Evolutionary conservation across 2,113 vertebrate genomes (phyloP).

Genomic region (Phaethon lepturus): DNA sequence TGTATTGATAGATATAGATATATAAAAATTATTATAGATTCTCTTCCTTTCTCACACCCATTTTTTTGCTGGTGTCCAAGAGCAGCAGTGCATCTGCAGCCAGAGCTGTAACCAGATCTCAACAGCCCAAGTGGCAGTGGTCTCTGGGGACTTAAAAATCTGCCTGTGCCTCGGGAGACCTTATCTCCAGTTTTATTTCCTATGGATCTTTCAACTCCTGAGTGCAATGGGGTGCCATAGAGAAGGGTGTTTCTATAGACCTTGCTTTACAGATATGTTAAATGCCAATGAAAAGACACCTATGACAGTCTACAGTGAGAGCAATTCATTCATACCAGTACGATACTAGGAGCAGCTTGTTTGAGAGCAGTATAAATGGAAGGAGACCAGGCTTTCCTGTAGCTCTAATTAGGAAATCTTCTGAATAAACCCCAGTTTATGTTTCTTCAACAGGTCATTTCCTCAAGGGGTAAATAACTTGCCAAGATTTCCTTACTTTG

Average conservation of each 20-base stretch:
- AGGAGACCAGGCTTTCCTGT: background rate
- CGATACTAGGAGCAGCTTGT: background rate
- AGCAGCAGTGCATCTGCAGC: background rate
- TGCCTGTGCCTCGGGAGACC: background rate
- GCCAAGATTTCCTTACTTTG: background rate
- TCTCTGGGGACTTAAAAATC: background rate
- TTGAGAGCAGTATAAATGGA: background rate
- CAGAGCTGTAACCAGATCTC: background rate
- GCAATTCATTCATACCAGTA: background rate
- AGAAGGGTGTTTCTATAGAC: background rate
- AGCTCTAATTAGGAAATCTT: background rate
- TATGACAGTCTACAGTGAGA: background rate
- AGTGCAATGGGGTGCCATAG: background rate
- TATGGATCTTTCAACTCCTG: background rate
- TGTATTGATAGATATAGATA: background rate
- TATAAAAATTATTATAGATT: background rate
- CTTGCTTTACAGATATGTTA: background rate
- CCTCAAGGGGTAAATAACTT: background rate
- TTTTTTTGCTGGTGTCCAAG: background rate
- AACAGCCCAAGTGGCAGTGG: background rate
- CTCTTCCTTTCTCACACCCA: background rate
- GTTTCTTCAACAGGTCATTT: background rate
- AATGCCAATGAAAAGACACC: background rate
- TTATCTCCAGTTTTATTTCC: background rate
- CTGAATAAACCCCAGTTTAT: background rate